Evolutionary conservation across 2,888 invertebrate species (phyloP).

Genomic region (Xestia rhomboidea): DNA sequence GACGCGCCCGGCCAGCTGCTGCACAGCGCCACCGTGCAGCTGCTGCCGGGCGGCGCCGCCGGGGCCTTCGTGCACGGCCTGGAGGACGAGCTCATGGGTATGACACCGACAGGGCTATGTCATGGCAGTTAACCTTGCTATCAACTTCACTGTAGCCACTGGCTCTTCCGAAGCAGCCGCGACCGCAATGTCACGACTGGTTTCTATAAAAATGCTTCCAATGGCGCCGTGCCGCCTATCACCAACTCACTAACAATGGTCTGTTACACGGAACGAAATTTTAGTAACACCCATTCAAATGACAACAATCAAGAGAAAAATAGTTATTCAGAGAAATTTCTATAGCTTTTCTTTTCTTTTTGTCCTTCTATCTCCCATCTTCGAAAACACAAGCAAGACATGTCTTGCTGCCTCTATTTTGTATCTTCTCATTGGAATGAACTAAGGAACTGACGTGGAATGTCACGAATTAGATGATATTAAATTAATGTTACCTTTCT

Average conservation of each 20-base stretch:
- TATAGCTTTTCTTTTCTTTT: neutral
- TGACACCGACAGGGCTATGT: neutral
- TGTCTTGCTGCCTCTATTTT: neutral
- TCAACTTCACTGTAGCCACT: neutral
- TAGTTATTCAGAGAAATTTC: neutral
- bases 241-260: neutral
- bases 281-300: neutral
- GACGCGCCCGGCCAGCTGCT: slow-evolving; percentile 97
- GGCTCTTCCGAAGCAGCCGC: neutral
- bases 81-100: slow-evolving; percentile 96
- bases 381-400: neutral
- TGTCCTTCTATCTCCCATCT: neutral
- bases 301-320: neutral
- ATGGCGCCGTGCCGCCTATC: neutral
- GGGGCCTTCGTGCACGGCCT: slow-evolving; percentile 99
- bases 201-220: neutral
- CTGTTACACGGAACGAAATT: neutral
- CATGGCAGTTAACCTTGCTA: neutral
- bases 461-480: neutral
- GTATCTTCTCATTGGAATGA: neutral
- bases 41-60: slow-evolving; percentile 98
- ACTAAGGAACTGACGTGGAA: neutral
- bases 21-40: slow-evolving; percentile 93
- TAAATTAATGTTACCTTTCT: neutral
- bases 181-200: neutral